Base-by-base conservation (phyloP, 2,113 vertebrate genomes). In the Dipodomys spectabilis region DNA sequence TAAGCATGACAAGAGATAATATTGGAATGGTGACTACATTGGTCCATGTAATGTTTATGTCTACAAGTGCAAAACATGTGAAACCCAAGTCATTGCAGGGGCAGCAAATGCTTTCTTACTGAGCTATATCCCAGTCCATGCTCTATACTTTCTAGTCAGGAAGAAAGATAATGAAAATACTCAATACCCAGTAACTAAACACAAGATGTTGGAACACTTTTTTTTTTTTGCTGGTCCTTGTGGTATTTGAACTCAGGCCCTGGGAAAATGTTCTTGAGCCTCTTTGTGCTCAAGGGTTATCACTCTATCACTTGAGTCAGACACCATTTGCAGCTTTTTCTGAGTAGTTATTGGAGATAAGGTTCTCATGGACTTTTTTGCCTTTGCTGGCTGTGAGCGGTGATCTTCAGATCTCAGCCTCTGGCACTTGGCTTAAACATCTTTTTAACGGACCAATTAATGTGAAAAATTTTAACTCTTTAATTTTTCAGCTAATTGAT, bases 141-240 rank as follows among this genome's bases (percentile, higher is more conserved):
- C 12, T 16, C 53, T 18, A 13, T 13, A 13, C 13, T 18, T 57
- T 73, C 28, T 86, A 44, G 10, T 11, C 60, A 89, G 13, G 90
- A 92, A 90, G 44, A 10, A 84, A 87, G 10, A 72, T 82, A 94
- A 60, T 78, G 11, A 69, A 91, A 92, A 0, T 82, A 73, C 11
- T 5, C 16, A 60, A n/a, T 28, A 0, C 35, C 19, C 16, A 60
- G 25, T 28, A 0, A 35, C 23, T 86, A 19, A 91, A 68, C 25
- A 57, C 3, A 2, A 88, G 10, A 27, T 78, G 22, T 74, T 32
- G 23, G 79, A 77, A 95, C 87, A 16, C 2, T 19, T 35, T 65
- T 30, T 80, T 45, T 53, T n/a, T 88, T 86, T 35, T 82, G 49
- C 49, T 39, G 39, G 39, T 39, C 39, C 39, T 39, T 39, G 39